Conservation (phyloP, 1,140 invertebrate genomes). For the Papilio xuthus region DNA sequence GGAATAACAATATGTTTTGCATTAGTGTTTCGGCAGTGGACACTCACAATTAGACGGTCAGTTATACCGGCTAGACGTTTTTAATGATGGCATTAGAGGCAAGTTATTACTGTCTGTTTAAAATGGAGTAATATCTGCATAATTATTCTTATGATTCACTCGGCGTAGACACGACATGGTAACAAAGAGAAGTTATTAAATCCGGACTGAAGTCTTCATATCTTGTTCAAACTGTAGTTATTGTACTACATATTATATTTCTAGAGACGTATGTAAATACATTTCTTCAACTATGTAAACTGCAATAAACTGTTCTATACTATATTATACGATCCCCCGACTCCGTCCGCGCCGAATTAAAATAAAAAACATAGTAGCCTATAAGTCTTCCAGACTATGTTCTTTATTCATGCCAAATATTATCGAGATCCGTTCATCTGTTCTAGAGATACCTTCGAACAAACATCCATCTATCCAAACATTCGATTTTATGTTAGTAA, state of each 20-base stretch:
- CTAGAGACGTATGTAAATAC: background rate
- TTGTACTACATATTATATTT: background rate
- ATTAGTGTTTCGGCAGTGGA: background rate
- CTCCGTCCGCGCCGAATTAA: too few species aligned
- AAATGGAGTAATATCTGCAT: conserved; percentile 35
- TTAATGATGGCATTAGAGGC: conserved; percentile 29
- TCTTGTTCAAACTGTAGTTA: background rate
- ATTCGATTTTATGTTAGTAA: too few species aligned
- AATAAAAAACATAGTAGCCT: too few species aligned
- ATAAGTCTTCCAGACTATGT: too few species aligned
- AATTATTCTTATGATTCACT: conserved; percentile 32
- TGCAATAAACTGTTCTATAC: background rate
- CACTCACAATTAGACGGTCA: background rate
- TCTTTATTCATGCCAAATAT: too few species aligned
- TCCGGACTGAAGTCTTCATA: background rate
- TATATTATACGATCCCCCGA: conserved; percentile 13
- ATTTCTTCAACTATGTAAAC: background rate
- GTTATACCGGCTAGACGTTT: conserved; percentile 30
- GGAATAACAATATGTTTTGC: background rate
- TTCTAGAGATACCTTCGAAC: too few species aligned
- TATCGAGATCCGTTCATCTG: too few species aligned
- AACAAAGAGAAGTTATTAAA: conserved; percentile 22
- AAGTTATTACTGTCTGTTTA: conserved; percentile 35
- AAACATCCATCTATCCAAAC: too few species aligned
- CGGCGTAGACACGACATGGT: conserved; percentile 20